These are phyloP conservation scores for Stenurella melanura DNA, from an alignment of 2,888 invertebrate species.

Conservation along the genomic window DNA sequence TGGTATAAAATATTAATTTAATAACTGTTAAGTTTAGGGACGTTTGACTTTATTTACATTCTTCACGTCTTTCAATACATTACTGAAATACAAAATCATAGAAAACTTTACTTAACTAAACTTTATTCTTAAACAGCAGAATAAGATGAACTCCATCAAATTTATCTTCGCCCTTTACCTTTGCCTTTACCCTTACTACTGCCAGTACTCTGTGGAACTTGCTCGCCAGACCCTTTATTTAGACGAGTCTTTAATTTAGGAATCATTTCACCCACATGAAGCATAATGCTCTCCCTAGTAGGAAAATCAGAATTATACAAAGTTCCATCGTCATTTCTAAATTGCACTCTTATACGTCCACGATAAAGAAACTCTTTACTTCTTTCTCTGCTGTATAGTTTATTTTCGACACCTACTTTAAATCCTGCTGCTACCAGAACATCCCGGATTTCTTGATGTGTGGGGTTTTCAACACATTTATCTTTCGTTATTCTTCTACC, in stretches of 20 bases:
- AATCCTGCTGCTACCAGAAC: conserved; percentile 90
- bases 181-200: conserved; percentile 70
- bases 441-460: conserved; percentile 95
- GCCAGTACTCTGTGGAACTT: conserved; percentile 61
- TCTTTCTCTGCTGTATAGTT: conserved; percentile 91
- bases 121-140: background rate
- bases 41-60: background rate
- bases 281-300: conserved; percentile 85
- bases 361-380: conserved; percentile 91
- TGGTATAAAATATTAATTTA: no score
- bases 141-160: background rate
- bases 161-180: conserved; percentile 63
- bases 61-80: background rate
- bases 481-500: conserved; percentile 90
- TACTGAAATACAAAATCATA: background rate
- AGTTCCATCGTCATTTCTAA: conserved; percentile 92
- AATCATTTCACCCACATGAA: conserved; percentile 88
- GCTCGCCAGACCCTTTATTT: conserved; percentile 72
- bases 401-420: conserved; percentile 92
- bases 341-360: conserved; percentile 93
- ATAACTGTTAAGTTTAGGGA: background rate
- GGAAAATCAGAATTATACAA: conserved; percentile 83
- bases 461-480: conserved; percentile 95
- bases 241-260: conserved; percentile 92
- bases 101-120: background rate